Evolutionary conservation across 2,888 invertebrate genomes (phyloP).

Genomic region (Resseliella maxima): DNA sequence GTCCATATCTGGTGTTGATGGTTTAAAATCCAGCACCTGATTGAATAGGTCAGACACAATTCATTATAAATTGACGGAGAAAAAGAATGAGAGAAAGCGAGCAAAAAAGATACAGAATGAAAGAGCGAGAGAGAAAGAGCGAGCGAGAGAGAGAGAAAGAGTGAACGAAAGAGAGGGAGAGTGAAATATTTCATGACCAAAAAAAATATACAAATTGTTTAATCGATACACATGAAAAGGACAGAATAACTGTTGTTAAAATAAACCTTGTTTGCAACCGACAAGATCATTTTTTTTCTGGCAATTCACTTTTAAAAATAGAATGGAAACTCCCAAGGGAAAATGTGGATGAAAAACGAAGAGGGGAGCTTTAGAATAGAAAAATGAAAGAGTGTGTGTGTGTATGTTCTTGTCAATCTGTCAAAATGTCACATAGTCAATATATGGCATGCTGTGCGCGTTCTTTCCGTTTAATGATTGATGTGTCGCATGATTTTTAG

Average conservation of each 20-base stretch:
- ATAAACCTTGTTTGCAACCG: neutral
- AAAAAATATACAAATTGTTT: neutral
- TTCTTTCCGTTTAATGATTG: conserved; percentile 4
- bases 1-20: neutral
- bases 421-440: neutral
- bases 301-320: no score
- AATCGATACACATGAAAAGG: neutral
- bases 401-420: neutral
- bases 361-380: no score
- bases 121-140: no score
- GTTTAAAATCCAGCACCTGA: neutral
- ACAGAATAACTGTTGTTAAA: neutral
- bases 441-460: neutral
- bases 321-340: no score
- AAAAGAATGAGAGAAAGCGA: no score
- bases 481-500: neutral
- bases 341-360: no score
- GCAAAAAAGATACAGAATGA: no score
- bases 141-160: no score
- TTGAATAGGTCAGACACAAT: neutral
- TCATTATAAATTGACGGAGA: no score
- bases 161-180: neutral
- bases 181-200: neutral
- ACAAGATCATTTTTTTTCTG: neutral
- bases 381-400: neutral